Evolutionary conservation across 2,797 vertebrate species (phyloP).

Genomic region (Pangasius djambal): DNA sequence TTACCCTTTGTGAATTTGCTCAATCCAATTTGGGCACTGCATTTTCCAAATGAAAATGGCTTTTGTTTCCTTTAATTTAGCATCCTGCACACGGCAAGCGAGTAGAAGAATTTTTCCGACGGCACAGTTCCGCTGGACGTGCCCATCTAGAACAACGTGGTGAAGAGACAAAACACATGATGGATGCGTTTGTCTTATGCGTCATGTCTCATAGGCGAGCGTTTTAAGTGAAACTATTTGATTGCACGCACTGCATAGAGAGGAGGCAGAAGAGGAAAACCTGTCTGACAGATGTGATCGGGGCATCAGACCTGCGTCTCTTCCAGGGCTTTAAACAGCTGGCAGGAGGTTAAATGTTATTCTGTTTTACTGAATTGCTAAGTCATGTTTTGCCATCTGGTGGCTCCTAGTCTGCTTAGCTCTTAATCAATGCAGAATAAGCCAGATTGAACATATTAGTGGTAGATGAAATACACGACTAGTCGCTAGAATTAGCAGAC

Average conservation of each 20-base stretch:
- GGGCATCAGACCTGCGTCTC: neutral
- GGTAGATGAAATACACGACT: neutral
- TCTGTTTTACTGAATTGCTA: slow-evolving; percentile 18
- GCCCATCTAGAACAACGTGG: neutral
- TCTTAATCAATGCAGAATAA: slow-evolving; percentile 23
- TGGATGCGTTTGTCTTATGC: slow-evolving; percentile 13
- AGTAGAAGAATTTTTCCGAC: slow-evolving; percentile 46
- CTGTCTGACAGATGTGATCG: slow-evolving; percentile 12
- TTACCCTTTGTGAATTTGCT: slow-evolving; percentile 77
- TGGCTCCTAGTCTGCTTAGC: slow-evolving; percentile 41
- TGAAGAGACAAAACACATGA: slow-evolving; percentile 2
- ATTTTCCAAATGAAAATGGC: slow-evolving; percentile 64
- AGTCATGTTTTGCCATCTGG: slow-evolving; percentile 51
- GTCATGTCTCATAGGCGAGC: neutral
- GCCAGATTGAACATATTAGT: neutral
- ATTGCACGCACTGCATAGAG: neutral
- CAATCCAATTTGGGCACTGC: slow-evolving; percentile 78
- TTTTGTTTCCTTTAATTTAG: slow-evolving; percentile 71
- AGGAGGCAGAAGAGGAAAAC: neutral
- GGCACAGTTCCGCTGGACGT: slow-evolving; percentile 23
- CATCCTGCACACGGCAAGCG: slow-evolving; percentile 61
- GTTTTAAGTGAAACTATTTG: neutral
- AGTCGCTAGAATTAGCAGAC: slow-evolving; percentile 17
- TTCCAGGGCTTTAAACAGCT: slow-evolving; percentile 1
- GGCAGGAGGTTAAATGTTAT: neutral